Evolutionary conservation across 2,888 invertebrate genomes (phyloP), one percentile per base, ranked within the genome.

Genomic region (Aphrophora alni): DNA sequence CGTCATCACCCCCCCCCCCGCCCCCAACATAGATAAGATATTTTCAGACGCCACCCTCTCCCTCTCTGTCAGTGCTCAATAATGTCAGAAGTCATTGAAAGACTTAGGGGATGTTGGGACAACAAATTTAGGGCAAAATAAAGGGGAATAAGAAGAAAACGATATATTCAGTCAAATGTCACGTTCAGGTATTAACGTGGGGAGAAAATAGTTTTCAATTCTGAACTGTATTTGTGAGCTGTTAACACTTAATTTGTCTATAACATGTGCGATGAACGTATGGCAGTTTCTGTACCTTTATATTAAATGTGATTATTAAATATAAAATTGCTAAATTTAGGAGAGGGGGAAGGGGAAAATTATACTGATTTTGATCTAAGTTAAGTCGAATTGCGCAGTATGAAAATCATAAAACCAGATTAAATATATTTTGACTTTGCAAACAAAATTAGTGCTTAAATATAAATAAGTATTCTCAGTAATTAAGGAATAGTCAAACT

Each of bases 61-160:
- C 59, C 59, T 44, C 59, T 59, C 21, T 21, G 59, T 21, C 59
- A 59, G 21, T 59, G 59, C 21, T 59, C 59, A 59, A 59, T 59
- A 59, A 59, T 59, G 59, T 59, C 59, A 21, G 59, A 21, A 59
- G 59, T 59, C 59, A 21, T 59, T 59, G 59, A 59, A 59, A 59
- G 59, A 59, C 59, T n/a, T 59, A 59, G 59, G 59, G 59, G 59
- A 59, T 59, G 59, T 59, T 59, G 59, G 59, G 59, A 59, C 59
- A 59, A 59, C 59, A 59, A 59, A 59, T 59, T 59, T 59, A 59
- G 59, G 59, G 59, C 5, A 59, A 59, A 59, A 59, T 59, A 59
- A 21, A 21, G 21, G 59, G 10, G 21, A 59, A 5, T n/a, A 21
- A 21, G 14, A 14, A 21, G 59, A 59, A 21, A 59, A 21, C 21